Base-by-base conservation (phyloP, 35 echinoderm and acorn worm genomes). In the Heliocidaris tuberculata region DNA sequence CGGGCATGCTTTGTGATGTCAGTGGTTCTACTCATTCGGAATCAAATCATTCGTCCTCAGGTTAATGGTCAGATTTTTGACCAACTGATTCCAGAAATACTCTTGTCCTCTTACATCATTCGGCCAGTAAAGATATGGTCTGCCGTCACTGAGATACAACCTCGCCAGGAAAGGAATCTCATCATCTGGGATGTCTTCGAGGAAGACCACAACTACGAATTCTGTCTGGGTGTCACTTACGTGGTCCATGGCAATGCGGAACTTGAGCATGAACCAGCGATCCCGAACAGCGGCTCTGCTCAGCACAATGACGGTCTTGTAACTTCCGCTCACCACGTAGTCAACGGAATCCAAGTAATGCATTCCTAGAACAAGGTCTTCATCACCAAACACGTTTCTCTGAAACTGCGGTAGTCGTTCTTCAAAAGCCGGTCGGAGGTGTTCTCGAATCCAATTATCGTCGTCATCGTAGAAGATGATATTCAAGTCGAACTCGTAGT, bases 181-280 rank as follows among this genome's bases (percentile, higher is more conserved):
- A 48, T 35, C 47, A 21, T 88, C 47, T 15, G 86, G 86, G 86
- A 88, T 88, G 86, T 88, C 86, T 48, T 88, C 86, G 10, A 88
- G 47, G 11, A 88, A 88, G 86, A 88, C 19, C 30, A 35, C 47
- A 13, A 88, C 47, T 17, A 88, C 86, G 10, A 35, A 35, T 48
- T 88, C 86, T 2, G 47, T 32, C 30, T 16, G 86, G 9, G 31
- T 48, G 31, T 88, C 86, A 48, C 47, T 88, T 7, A 88, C 47
- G 31, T 88, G 31, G 13, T 88, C 86, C 86, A 88, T 88, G 16
- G 86, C 86, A 88, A 48, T 48, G 9, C 86, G 86, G 30, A 88
- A 35, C 86, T 88, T 88, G 86, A 88, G 31, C 31, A 88, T 89
- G 19, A 89, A 89, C 87, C 87, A 89, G 47, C 87, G 87, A 24